Evolutionary conservation across 2,113 vertebrate species (phyloP), one percentile per base, ranked within the genome.

Genomic region (Larimichthys crocea): DNA sequence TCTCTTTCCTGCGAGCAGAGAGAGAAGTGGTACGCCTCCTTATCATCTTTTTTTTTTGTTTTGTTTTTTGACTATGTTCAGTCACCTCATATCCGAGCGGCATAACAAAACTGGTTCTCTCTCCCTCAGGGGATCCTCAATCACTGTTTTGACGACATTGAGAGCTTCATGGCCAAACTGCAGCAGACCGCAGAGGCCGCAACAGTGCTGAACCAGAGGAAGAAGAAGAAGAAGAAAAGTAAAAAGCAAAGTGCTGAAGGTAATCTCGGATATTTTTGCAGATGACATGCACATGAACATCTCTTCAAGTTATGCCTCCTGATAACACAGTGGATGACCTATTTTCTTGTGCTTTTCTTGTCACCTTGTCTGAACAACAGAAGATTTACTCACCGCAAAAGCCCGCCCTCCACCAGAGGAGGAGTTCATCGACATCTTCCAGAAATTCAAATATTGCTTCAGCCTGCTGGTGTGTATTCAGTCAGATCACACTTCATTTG

Each of bases 381-480:
- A 97, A 12, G 96, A 96, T 40, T 84, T 97, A 22, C 95, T 98
- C 57, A 88, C 93, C 0, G 79, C 94, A 12, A 93, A 95, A 67
- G 96, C 97, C 52, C 93, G 91, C 15, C 95, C 96, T 0, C 97
- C 97, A 1, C 80, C 90, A 3, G 93, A 96, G 72, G 95, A 93
- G 5, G 96, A 98, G 67, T 98, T 96, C 79, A 53, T 91, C 0
- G 94, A 96, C 2, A 92, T 96, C 83, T 96, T 97, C 74, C 96
- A 96, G 92, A 98, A 98, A 84, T 96, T 97, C 74, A 98, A 97
- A 83, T 98, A 98, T 59, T 94, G 95, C 93, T 97, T 98, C 91
- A 95, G 96, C 75, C 91, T 98, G 17, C 84, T 98, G 96, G 97
- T 98, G 89, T 91, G 96, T 90, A 70, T 71, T 26, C 49, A 79